Evolutionary conservation across 2,888 invertebrate species (phyloP), one percentile per base, ranked within the genome.

Genomic region (Holacanthella duospinosa): DNA sequence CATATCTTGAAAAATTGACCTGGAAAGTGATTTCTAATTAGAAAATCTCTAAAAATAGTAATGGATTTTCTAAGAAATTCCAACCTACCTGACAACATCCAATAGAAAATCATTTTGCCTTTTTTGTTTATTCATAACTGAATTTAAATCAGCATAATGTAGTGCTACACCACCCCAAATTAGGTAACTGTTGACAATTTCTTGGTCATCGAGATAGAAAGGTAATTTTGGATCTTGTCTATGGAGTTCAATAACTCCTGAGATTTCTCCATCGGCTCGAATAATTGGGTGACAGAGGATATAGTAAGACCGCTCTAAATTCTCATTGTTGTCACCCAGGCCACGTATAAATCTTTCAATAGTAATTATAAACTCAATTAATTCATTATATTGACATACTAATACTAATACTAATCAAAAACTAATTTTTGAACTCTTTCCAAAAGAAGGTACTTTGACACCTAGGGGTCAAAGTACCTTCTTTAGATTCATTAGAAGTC

Each of bases 1-100:
- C 83, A 91, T 89, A 74, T 91, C 89, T 79, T 89, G 89, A 75
- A 91, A 91, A 75, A 90, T 48, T 48, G 48, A 48, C 36, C 36
- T 36, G 36, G 16, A 36, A 36, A 36, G 16, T 9, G 36, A 36
- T 16, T n/a, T 36, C 36, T 36, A 48, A 48, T n/a, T 9, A n/a
- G 25, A 55, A 26, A 26, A 21, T 21, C 6, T 16, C 16, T 9
- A 21, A 4, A 4, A n/a, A 21, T 16, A 21, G 19, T 48, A 9
- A 9, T 48, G 48, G 48, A 36, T 9, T 6, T 21, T 21, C 19
- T n/a, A 48, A 21, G 48, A 9, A 48, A n/a, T 9, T 4, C 4
- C 88, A 4, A 48, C n/a, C 6, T 48, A 48, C 48, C 87, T 88
- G 57, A 89, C 88, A 36, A 89, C 88, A 59, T 85, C 84, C 59